Evolutionary conservation across 2,797 vertebrate species (phyloP).

Genomic region (Atherinosoma microstoma): DNA sequence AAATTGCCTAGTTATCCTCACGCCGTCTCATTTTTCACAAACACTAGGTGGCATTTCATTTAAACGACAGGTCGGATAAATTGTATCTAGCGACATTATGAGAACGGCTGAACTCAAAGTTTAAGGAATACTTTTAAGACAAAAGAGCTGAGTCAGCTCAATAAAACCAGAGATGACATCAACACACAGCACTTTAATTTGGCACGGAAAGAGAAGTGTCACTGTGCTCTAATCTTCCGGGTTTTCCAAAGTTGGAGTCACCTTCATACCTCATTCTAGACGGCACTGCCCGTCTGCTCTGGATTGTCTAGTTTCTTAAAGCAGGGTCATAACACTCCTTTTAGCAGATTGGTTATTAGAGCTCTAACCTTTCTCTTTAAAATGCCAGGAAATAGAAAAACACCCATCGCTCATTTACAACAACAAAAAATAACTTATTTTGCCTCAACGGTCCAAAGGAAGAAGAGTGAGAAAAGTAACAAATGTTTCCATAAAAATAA

Average conservation of each 20-base stretch:
- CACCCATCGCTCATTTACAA: not conserved
- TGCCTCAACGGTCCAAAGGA: not conserved
- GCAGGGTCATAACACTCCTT: not conserved
- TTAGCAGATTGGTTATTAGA: not conserved
- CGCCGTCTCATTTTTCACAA: conserved; percentile 5
- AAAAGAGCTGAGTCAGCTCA: conserved; percentile 10
- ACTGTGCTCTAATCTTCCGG: conserved; percentile 9
- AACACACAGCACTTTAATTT: conserved; percentile 22
- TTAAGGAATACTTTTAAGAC: conserved; percentile 8
- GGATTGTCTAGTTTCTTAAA: not conserved
- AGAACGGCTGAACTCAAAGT: conserved; percentile 6
- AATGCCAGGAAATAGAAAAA: not conserved
- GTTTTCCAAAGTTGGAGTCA: conserved; percentile 13
- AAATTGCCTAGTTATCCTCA: conserved; percentile 15
- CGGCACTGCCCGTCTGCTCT: conserved; percentile 3
- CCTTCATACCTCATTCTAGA: conserved; percentile 17
- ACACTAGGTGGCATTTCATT: not conserved
- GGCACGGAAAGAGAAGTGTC: conserved; percentile 16
- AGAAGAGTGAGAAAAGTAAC: not conserved
- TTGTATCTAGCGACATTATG: not conserved
- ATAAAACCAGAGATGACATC: not conserved
- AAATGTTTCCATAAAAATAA: not conserved
- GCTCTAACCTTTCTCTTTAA: not conserved
- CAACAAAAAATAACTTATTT: not conserved
- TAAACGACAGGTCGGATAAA: conserved; percentile 12